A percentile compares a stretch with the other conserved stretches of the same genome.
phyloP scores from a whole-genome alignment of 2,888 invertebrate species.

The Bhutanitis thaidina region DNA sequence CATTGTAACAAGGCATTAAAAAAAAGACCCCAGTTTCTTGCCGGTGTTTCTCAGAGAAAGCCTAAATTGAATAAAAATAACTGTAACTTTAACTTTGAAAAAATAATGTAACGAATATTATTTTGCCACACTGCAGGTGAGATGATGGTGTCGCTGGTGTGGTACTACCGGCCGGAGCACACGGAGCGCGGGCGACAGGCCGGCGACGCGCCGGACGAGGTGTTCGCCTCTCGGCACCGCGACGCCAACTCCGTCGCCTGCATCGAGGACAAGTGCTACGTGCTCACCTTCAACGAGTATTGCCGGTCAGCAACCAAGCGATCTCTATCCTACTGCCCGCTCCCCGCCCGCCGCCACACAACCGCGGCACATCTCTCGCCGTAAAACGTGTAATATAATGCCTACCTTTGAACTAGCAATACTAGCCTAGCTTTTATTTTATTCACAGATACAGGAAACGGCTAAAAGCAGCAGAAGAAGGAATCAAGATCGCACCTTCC shows the following conservation, averaged over 20 bases:
- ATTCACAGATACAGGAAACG: constrained; percentile 89
- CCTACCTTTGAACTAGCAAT: too few relatives aligned
- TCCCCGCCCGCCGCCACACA: too few relatives aligned
- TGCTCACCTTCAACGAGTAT: constrained; percentile 97
- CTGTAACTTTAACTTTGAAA: too few relatives aligned
- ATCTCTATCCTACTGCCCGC: neutral
- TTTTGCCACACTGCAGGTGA: constrained; percentile 84
- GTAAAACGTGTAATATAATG: too few relatives aligned
- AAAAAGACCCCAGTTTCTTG: too few relatives aligned
- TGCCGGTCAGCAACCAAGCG: constrained; percentile 86
- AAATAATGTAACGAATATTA: too few relatives aligned
- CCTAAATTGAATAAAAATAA: too few relatives aligned
- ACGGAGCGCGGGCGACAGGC: constrained; percentile 92
- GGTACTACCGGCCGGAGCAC: constrained; percentile 99
- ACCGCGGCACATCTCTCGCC: too few relatives aligned
- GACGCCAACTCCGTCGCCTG: constrained; percentile 98
- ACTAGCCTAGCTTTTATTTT: neutral
- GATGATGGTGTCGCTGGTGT: constrained; percentile 97
- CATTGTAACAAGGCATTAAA: too few relatives aligned
- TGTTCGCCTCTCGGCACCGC: constrained; percentile 96
- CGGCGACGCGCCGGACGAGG: constrained; percentile 92
- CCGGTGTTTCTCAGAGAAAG: too few relatives aligned
- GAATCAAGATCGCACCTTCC: constrained; percentile 83
- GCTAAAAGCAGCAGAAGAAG: constrained; percentile 88
- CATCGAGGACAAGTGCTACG: constrained; percentile 98